Conservation (phyloP, 2,113 vertebrate species). For the Neopipo cinnamomea region DNA sequence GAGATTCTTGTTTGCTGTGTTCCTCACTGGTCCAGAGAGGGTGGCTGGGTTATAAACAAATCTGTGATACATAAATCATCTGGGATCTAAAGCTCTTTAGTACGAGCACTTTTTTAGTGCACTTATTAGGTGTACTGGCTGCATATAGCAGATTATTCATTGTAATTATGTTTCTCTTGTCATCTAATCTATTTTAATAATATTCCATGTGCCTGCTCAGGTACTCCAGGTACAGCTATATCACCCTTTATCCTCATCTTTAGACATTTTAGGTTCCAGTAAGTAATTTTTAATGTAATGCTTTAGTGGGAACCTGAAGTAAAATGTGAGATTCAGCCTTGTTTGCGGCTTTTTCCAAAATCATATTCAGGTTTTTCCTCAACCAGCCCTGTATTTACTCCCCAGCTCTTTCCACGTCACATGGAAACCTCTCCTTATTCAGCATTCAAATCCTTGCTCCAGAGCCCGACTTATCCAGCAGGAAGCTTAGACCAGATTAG, state of each 20-base stretch:
- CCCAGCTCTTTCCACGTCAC: background rate
- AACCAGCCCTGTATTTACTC: background rate
- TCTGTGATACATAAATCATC: background rate
- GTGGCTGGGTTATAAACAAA: background rate
- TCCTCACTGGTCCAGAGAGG: background rate
- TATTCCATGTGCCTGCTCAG: background rate
- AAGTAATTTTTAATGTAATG: background rate
- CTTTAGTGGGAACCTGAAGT: background rate
- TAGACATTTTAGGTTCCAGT: background rate
- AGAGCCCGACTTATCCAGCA: background rate
- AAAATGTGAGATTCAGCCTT: background rate
- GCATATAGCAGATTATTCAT: background rate
- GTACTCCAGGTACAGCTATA: background rate
- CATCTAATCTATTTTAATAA: background rate
- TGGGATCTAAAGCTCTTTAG: background rate
- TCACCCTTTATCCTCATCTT: background rate
- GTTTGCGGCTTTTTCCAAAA: background rate
- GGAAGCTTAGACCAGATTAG: background rate
- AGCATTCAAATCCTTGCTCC: background rate
- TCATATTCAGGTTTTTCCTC: background rate
- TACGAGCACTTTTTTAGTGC: background rate
- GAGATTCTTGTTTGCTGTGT: background rate
- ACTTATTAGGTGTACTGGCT: background rate
- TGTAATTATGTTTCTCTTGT: background rate
- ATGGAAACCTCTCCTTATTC: background rate